phyloP scores from a whole-genome alignment of 1,140 invertebrate species.

The Seison nebaliae region DNA sequence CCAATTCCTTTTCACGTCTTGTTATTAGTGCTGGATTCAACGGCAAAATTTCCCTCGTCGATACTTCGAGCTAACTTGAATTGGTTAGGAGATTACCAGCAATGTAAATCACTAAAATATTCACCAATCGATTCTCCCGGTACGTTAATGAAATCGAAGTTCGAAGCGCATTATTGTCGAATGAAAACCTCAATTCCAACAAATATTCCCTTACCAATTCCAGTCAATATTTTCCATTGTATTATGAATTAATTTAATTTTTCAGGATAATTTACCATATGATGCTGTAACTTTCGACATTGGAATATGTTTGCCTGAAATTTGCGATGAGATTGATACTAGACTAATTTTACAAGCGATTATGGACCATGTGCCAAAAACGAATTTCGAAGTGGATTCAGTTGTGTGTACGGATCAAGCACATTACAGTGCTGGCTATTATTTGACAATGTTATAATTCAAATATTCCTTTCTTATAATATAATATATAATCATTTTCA shows the following conservation, averaged over 20 bases:
- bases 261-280: neutral
- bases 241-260: neutral
- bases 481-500: neutral
- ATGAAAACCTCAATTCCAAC: slow-evolving; percentile 5
- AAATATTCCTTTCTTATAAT: neutral
- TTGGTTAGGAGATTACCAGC: slow-evolving; percentile 9
- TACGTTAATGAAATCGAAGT: no score
- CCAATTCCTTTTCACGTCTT: no score
- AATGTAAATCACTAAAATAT: slow-evolving; percentile 5
- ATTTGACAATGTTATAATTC: neutral
- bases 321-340: neutral
- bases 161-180: slow-evolving; percentile 11
- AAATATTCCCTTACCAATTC: neutral
- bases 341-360: neutral
- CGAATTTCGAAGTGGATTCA: neutral
- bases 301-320: neutral
- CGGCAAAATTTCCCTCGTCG: slow-evolving; percentile 3
- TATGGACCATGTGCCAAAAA: neutral
- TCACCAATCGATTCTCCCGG: neutral
- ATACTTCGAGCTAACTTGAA: slow-evolving; percentile 9
- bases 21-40: slow-evolving; percentile 11
- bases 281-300: neutral
- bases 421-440: no score
- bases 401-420: neutral
- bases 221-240: neutral